Percentiles rank a stretch among this genome's conserved stretches.
phyloP scores from a whole-genome alignment of 2,797 vertebrate species.

The Choloepus didactylus region DNA sequence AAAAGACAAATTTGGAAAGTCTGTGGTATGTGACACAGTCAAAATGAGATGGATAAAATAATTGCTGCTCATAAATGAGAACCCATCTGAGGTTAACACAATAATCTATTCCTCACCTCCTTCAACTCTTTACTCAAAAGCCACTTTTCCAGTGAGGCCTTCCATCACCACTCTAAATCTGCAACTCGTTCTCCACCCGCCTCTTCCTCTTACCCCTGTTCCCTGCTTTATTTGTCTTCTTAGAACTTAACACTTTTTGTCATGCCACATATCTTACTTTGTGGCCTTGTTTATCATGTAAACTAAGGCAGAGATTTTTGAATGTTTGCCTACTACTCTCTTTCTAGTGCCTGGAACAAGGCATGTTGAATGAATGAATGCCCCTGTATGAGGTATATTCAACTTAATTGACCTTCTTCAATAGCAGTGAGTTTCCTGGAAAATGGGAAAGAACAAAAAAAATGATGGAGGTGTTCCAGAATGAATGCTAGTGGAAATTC shows the following conservation, averaged over 20 bases:
- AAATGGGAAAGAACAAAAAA: not conserved
- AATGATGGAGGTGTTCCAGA: not conserved
- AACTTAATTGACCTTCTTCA: constrained; percentile 8
- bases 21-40: not conserved
- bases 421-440: not conserved
- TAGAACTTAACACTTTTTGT: not conserved
- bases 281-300: not conserved
- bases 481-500: not conserved
- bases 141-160: not conserved
- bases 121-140: not conserved
- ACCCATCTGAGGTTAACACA: not conserved
- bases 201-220: not conserved
- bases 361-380: not conserved
- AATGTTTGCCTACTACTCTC: not conserved
- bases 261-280: not conserved
- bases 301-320: not conserved
- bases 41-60: not conserved
- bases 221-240: not conserved
- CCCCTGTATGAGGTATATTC: not conserved
- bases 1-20: not conserved
- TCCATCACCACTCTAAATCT: not conserved
- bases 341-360: not conserved
- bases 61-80: not conserved
- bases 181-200: not conserved
- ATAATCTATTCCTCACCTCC: not conserved